Percentiles rank a stretch among this genome's conserved stretches.
Evolutionary conservation across 2,888 invertebrate genomes (phyloP).

Genomic region (Eupeodes luniger): DNA sequence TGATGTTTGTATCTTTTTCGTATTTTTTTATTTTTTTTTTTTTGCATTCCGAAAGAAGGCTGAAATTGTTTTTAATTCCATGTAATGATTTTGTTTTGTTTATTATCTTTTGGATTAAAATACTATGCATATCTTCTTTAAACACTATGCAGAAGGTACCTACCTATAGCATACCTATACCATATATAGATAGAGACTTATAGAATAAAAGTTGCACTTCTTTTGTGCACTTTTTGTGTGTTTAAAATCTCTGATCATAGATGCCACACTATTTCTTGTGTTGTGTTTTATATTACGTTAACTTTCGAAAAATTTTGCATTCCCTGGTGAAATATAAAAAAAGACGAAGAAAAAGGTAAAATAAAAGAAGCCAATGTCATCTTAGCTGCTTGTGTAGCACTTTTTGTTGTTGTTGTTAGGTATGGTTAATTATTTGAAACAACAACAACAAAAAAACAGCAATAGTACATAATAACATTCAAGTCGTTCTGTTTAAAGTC

Average conservation of each 20-base stretch:
- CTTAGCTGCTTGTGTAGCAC: not conserved
- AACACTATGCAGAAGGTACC: not conserved
- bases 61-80: slow-evolving; percentile 57
- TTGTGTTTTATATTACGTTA: slow-evolving; percentile 8
- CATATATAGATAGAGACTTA: no score
- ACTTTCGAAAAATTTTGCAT: slow-evolving; percentile 36
- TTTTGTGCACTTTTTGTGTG: slow-evolving; percentile 32
- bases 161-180: not conserved
- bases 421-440: not conserved
- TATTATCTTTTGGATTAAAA: slow-evolving; percentile 22
- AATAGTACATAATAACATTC: not conserved
- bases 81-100: slow-evolving; percentile 53
- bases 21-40: slow-evolving; percentile 8
- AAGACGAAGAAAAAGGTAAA: not conserved
- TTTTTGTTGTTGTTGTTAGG: not conserved
- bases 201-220: not conserved
- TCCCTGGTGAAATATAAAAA: not conserved
- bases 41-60: slow-evolving; percentile 29
- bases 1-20: slow-evolving; percentile 20
- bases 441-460: not conserved
- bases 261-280: slow-evolving; percentile 9
- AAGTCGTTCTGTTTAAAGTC: not conserved
- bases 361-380: slow-evolving; percentile 38
- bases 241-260: slow-evolving; percentile 21
- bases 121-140: not conserved